These are phyloP conservation scores for Sceloporus undulatus DNA, from an alignment of 2,113 vertebrate species.

Conservation along the genomic window DNA sequence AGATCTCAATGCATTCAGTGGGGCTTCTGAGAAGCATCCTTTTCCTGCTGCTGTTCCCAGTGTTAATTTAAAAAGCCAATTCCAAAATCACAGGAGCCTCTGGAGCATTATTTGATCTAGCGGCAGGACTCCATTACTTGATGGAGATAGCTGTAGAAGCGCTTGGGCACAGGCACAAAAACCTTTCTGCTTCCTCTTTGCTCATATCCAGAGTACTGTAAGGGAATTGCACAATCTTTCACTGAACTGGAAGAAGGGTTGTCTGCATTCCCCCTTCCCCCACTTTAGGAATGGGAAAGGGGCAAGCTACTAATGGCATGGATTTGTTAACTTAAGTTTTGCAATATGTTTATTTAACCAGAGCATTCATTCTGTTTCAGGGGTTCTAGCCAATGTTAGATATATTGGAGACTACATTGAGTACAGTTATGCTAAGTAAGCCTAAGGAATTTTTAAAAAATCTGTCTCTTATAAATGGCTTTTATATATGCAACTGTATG, in stretches of 20 bases:
- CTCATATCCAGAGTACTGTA: background rate
- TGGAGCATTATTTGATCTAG: background rate
- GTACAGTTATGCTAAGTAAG: background rate
- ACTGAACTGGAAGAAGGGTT: background rate
- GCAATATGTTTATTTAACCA: background rate
- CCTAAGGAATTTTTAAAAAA: background rate
- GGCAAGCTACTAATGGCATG: background rate
- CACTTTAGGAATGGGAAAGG: background rate
- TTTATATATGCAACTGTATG: background rate
- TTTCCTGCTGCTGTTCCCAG: background rate
- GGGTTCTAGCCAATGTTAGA: background rate
- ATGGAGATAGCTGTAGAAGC: background rate
- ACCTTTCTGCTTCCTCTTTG: background rate
- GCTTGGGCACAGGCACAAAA: background rate
- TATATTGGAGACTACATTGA: background rate
- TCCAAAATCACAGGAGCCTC: background rate
- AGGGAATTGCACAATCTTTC: background rate
- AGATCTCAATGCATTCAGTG: no score
- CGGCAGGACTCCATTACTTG: background rate
- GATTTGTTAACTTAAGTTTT: conserved; percentile 4
- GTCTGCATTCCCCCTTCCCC: no score
- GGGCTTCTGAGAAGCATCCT: background rate
- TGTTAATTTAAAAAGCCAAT: background rate
- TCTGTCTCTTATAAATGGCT: background rate
- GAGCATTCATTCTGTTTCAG: conserved; percentile 2